A percentile compares a stretch with the other conserved stretches of the same genome.
Evolutionary conservation across 2,113 vertebrate species (phyloP).

Genomic region (Albula goreensis): DNA sequence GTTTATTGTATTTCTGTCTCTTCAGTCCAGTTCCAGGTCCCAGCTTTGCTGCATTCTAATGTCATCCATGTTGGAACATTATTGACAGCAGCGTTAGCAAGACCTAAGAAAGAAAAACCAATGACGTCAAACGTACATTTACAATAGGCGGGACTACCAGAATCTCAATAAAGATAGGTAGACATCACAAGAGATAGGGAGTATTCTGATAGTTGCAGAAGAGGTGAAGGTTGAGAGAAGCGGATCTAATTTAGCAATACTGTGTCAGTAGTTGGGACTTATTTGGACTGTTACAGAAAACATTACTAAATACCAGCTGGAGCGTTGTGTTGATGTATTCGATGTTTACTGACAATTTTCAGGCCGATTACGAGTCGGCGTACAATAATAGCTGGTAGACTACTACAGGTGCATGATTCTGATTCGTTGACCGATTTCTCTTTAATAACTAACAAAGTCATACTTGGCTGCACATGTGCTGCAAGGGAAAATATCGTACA

Average conservation of each 20-base stretch:
- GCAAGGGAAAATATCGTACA: not conserved
- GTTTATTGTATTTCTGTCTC: constrained; percentile 55
- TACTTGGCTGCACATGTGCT: not conserved
- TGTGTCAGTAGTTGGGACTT: not conserved
- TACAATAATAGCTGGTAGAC: no score
- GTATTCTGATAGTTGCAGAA: not conserved
- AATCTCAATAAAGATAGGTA: not conserved
- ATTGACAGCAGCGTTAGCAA: constrained; percentile 59
- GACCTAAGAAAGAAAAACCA: constrained; percentile 49
- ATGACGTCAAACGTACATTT: constrained; percentile 33
- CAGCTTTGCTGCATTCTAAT: constrained; percentile 61
- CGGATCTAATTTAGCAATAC: no score
- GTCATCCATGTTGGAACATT: constrained; percentile 60
- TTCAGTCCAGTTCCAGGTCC: constrained; percentile 49
- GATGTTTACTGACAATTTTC: no score
- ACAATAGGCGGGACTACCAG: constrained; percentile 18
- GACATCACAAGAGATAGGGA: constrained; percentile 7
- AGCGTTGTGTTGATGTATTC: not conserved
- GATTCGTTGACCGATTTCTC: not conserved
- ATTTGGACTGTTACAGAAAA: not conserved
- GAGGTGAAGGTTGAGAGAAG: not conserved
- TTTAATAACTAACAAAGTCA: not conserved
- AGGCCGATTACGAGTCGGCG: no score
- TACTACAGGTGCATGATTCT: no score
- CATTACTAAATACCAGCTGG: not conserved